phyloP scores from a whole-genome alignment of 2,888 invertebrate species.

The Hypena proboscidalis region DNA sequence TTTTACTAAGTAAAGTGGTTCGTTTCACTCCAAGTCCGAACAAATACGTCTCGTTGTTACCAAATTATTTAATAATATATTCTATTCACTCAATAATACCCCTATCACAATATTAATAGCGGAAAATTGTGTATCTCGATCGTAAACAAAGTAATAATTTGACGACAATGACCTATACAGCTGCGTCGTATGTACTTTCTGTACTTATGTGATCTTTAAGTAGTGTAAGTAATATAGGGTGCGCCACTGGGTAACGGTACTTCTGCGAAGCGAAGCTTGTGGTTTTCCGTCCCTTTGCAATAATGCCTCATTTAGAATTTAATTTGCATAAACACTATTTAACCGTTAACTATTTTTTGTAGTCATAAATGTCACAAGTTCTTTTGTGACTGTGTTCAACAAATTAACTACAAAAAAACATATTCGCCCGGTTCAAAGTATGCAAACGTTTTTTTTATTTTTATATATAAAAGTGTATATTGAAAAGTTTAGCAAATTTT shows the following conservation, averaged over 20 bases:
- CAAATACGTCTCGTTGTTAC: conserved; percentile 20
- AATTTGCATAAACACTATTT: not conserved
- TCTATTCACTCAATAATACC: conserved; percentile 40
- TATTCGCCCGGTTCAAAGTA: no score
- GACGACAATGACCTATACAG: conserved; percentile 31
- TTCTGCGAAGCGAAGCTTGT: conserved; percentile 1
- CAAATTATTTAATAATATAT: conserved; percentile 53
- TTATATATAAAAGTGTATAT: no score
- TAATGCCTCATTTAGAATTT: conserved; percentile 1
- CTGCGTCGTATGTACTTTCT: no score
- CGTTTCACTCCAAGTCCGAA: conserved; percentile 6
- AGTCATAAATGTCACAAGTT: no score
- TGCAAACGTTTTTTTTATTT: no score
- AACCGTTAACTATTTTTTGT: no score
- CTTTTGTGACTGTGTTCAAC: no score
- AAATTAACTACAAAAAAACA: no score
- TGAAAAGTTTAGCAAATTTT: no score
- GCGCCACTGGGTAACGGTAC: not conserved
- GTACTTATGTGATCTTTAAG: conserved; percentile 16
- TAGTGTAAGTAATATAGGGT: conserved; percentile 10
- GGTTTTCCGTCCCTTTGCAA: conserved; percentile 1
- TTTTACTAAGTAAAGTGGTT: conserved; percentile 1
- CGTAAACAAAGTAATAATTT: conserved; percentile 50
- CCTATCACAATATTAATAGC: conserved; percentile 46
- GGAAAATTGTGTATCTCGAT: conserved; percentile 45